Conservation (phyloP, 92 coral and sea anemone species). For the Epizoanthus illoricatus region DNA sequence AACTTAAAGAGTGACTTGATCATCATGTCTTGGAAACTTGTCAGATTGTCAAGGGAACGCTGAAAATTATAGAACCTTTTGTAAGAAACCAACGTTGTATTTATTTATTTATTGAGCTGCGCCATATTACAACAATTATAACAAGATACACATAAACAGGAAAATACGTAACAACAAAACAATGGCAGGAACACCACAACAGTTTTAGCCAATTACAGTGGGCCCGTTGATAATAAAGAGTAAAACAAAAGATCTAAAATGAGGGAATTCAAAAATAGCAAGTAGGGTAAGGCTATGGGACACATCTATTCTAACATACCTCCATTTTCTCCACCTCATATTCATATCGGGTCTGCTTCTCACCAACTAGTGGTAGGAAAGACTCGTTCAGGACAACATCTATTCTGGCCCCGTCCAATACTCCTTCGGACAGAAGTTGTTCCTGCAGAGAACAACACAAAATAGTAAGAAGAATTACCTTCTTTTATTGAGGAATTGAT, state of each 20-base stretch:
- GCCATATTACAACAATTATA: not conserved
- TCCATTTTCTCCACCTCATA: conserved; percentile 96
- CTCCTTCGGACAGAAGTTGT: conserved; percentile 63
- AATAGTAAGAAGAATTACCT: not conserved
- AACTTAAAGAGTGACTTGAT: conserved; percentile 93
- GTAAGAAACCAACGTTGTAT: not conserved
- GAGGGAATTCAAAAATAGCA: too few species aligned
- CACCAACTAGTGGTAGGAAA: conserved; percentile 91
- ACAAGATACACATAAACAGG: too few species aligned
- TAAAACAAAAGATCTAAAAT: too few species aligned
- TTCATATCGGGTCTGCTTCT: conserved; percentile 91
- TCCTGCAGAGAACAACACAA: conserved; percentile 47
- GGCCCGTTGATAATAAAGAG: too few species aligned
- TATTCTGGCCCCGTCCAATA: conserved; percentile 69
- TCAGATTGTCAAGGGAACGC: conserved; percentile 89
- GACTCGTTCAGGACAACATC: conserved; percentile 90
- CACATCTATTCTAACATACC: conserved; percentile 43
- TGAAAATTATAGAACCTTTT: conserved; percentile 18
- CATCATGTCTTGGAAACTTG: conserved; percentile 86
- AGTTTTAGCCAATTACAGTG: too few species aligned
- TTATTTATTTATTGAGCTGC: too few species aligned
- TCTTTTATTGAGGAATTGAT: too few species aligned
- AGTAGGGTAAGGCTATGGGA: not conserved
- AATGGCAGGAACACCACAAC: too few species aligned
- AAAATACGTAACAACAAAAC: too few species aligned